Conservation (phyloP, 1,140 invertebrate genomes). For the Pseudomyrmex dendroicus region DNA sequence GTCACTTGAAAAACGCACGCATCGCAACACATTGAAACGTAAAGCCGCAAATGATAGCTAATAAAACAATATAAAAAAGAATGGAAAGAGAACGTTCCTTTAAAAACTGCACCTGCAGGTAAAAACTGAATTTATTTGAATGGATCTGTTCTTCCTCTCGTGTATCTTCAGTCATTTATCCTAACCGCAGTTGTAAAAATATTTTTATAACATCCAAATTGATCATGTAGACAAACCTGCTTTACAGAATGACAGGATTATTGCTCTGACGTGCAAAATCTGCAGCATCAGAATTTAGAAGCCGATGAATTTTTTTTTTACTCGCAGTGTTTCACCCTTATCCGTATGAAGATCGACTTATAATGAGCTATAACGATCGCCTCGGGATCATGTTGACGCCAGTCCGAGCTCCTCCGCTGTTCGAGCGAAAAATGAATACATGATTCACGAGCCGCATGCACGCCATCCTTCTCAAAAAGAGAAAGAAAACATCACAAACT, state of each 20-base stretch:
- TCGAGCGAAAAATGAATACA: constrained; percentile 79
- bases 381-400: constrained; percentile 77
- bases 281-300: constrained; percentile 63
- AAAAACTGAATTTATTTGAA: background rate
- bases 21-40: background rate
- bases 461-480: constrained; percentile 67
- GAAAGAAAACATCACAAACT: constrained; percentile 55
- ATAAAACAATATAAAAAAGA: background rate
- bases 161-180: too few species aligned
- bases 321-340: constrained; percentile 63
- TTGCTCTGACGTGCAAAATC: background rate
- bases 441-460: constrained; percentile 79
- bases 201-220: constrained; percentile 1
- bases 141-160: background rate
- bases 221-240: background rate
- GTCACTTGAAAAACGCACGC: background rate
- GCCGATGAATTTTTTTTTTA: constrained; percentile 73
- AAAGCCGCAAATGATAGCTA: background rate
- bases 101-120: background rate
- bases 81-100: background rate
- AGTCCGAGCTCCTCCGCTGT: constrained; percentile 62
- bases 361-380: constrained; percentile 81
- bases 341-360: constrained; percentile 75
- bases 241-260: constrained; percentile 3
- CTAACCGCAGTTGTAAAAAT: too few species aligned